These are phyloP conservation scores for Coturnix japonica DNA, from an alignment of 2,113 vertebrate species.

Conservation along the genomic window DNA sequence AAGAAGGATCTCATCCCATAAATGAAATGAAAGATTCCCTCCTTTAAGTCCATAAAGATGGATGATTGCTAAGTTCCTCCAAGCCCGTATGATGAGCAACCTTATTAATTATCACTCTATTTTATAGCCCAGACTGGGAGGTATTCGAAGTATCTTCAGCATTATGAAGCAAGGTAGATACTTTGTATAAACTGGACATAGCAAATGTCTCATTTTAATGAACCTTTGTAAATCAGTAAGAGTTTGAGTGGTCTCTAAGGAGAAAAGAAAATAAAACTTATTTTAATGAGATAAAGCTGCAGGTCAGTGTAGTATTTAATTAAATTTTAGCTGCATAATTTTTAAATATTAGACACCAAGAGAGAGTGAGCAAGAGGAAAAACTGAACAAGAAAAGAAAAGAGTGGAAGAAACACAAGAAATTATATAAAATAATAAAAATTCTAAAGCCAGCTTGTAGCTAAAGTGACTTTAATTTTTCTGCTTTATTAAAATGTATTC, in stretches of 20 bases:
- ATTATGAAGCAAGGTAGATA: not conserved
- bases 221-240: not conserved
- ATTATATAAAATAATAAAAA: not conserved
- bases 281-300: conserved; percentile 24
- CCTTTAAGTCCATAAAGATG: not conserved
- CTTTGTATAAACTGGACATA: not conserved
- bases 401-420: not conserved
- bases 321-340: not conserved
- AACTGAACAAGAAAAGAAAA: not conserved
- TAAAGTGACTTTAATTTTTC: conserved; percentile 52
- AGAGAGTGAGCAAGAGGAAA: not conserved
- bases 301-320: conserved; percentile 15
- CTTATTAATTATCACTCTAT: not conserved
- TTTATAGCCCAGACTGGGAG: not conserved
- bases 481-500: conserved; percentile 69
- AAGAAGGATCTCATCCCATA: not conserved
- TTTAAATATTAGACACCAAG: not conserved
- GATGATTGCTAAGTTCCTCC: not conserved
- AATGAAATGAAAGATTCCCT: fast-evolving
- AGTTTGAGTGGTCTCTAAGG: not conserved
- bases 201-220: not conserved
- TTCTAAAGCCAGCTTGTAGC: not conserved
- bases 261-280: not conserved
- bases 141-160: not conserved
- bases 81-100: not conserved